Percentiles rank a stretch among this genome's conserved stretches.
phyloP scores from a whole-genome alignment of 2,888 invertebrate species.

The Hypsopygia costalis region DNA sequence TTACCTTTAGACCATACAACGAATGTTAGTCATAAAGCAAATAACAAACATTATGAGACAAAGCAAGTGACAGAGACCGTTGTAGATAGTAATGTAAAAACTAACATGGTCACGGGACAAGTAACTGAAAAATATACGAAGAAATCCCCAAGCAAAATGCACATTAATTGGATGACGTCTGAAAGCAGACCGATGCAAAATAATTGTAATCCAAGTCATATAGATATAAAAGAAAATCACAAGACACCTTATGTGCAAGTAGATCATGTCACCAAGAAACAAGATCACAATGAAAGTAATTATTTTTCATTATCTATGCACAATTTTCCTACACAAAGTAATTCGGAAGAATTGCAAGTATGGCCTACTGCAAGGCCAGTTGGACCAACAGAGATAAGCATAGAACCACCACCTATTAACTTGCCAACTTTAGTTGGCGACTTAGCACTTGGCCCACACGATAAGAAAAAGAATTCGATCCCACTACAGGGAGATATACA shows the following conservation, averaged over 20 bases:
- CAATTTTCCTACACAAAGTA: slow-evolving; percentile 55
- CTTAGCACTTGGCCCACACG: slow-evolving; percentile 69
- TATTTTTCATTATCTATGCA: slow-evolving; percentile 70
- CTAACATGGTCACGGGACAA: slow-evolving; percentile 38
- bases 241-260: slow-evolving; percentile 48
- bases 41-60: slow-evolving; percentile 49
- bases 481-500: slow-evolving; percentile 57
- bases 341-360: slow-evolving; percentile 64
- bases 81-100: slow-evolving; percentile 41
- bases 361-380: slow-evolving; percentile 67
- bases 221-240: slow-evolving; percentile 48
- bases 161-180: slow-evolving; percentile 77
- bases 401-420: slow-evolving; percentile 72
- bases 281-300: slow-evolving; percentile 54
- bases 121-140: slow-evolving; percentile 63
- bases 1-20: slow-evolving; percentile 39
- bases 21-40: slow-evolving; percentile 40
- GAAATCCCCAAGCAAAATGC: slow-evolving; percentile 70
- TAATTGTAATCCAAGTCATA: slow-evolving; percentile 44
- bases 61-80: slow-evolving; percentile 40
- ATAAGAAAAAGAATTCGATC: slow-evolving; percentile 62
- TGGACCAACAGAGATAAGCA: slow-evolving; percentile 71
- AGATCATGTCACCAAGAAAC: slow-evolving; percentile 47
- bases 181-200: slow-evolving; percentile 66
- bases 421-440: slow-evolving; percentile 70